Percentiles rank a stretch among this genome's conserved stretches.
Evolutionary conservation across 2,888 invertebrate species (phyloP).

Genomic region (Didymodactylos carnosus): DNA sequence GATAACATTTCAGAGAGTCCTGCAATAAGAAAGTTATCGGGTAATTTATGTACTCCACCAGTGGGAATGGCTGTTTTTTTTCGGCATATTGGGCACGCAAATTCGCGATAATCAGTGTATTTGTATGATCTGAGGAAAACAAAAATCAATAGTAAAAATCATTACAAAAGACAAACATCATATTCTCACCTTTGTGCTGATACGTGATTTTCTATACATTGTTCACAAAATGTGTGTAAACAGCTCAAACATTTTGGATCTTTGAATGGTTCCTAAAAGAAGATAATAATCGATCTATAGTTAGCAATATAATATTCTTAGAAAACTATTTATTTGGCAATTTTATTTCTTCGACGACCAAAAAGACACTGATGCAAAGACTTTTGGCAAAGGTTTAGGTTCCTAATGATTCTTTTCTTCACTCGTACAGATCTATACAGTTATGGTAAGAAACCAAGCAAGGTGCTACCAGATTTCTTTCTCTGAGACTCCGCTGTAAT

Average conservation of each 20-base stretch:
- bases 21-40: constrained; percentile 35
- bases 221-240: constrained; percentile 19
- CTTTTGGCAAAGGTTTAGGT: too few species aligned
- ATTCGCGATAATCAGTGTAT: constrained; percentile 34
- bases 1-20: constrained; percentile 30
- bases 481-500: too few species aligned
- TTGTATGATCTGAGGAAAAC: constrained; percentile 18
- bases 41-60: constrained; percentile 35
- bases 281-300: background rate
- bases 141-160: too few species aligned
- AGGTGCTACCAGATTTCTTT: too few species aligned
- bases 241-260: constrained; percentile 34
- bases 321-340: too few species aligned
- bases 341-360: too few species aligned
- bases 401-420: too few species aligned
- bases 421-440: too few species aligned
- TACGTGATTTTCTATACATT: constrained; percentile 33
- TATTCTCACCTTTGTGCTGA: constrained; percentile 6
- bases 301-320: background rate
- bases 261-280: constrained; percentile 26
- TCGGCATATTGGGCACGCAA: constrained; percentile 35
- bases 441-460: too few species aligned
- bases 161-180: background rate
- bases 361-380: too few species aligned
- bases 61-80: constrained; percentile 34